Percentiles rank a stretch among this genome's conserved stretches.
Evolutionary conservation across 2,888 invertebrate species (phyloP).

Genomic region (Metacarcinus magister): DNA sequence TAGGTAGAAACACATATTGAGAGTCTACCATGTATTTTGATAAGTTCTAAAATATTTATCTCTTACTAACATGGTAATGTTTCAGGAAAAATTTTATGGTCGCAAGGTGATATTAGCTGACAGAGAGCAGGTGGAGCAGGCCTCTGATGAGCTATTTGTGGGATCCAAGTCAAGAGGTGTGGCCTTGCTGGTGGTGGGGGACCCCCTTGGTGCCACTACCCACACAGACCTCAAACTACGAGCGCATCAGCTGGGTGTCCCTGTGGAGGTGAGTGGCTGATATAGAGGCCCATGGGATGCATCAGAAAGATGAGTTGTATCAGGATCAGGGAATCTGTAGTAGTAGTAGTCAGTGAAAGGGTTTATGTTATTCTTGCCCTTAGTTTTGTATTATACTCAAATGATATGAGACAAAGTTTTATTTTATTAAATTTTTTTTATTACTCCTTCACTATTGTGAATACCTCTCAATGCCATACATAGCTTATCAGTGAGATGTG

Average conservation of each 20-base stretch:
- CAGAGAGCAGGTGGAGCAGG: constrained; percentile 96
- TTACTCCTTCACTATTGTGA: too few species aligned
- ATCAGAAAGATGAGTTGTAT: neutral
- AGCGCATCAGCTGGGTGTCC: constrained; percentile 91
- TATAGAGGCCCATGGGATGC: neutral
- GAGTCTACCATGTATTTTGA: neutral
- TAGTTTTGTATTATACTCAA: too few species aligned
- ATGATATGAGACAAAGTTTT: too few species aligned
- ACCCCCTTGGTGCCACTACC: constrained; percentile 99
- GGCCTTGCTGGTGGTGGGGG: constrained; percentile 94
- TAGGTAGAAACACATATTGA: neutral
- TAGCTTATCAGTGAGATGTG: too few species aligned
- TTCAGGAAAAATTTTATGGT: constrained; percentile 96
- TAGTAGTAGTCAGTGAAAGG: neutral
- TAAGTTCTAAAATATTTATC: neutral
- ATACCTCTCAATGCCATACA: too few species aligned
- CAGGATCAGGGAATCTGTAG: neutral
- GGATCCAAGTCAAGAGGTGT: constrained; percentile 91
- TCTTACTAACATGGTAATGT: neutral
- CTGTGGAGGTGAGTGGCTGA: constrained; percentile 88
- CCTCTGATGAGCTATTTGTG: constrained; percentile 92
- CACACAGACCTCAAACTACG: constrained; percentile 97
- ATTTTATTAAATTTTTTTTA: too few species aligned
- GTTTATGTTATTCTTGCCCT: neutral
- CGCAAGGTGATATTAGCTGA: constrained; percentile 93